phyloP scores from a whole-genome alignment of 2,888 invertebrate species.

The Drosophila planitibia region DNA sequence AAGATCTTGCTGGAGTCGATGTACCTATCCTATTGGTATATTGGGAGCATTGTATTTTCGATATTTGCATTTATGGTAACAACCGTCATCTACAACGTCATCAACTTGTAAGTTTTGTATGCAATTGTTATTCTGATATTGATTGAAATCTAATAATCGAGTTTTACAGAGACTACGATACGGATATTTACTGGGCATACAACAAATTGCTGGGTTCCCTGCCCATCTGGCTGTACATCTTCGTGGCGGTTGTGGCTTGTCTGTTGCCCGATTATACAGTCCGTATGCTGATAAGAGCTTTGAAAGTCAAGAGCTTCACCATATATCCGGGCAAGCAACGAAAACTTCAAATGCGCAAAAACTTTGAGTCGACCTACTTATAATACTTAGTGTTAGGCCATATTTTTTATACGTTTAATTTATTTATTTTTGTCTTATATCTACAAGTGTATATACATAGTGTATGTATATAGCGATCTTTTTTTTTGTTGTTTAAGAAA shows the following conservation, averaged over 20 bases:
- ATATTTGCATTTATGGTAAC: slow-evolving; percentile 87
- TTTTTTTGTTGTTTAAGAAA: slow-evolving; percentile 36
- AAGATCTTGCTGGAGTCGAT: slow-evolving; percentile 88
- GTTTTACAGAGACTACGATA: slow-evolving; percentile 85
- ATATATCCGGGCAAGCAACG: slow-evolving; percentile 82
- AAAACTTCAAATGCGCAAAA: slow-evolving; percentile 64
- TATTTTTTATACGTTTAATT: slow-evolving; percentile 56
- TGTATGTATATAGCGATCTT: slow-evolving; percentile 53
- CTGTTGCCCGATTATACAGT: slow-evolving; percentile 87
- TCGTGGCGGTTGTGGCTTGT: slow-evolving; percentile 86
- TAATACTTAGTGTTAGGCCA: slow-evolving; percentile 45
- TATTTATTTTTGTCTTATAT: slow-evolving; percentile 64
- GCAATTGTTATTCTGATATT: neutral
- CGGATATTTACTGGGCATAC: slow-evolving; percentile 88
- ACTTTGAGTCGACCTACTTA: slow-evolving; percentile 77
- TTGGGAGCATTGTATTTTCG: slow-evolving; percentile 86
- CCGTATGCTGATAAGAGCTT: slow-evolving; percentile 71
- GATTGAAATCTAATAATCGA: neutral
- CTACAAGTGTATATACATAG: neutral
- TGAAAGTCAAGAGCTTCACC: slow-evolving; percentile 77
- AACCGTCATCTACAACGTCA: slow-evolving; percentile 87
- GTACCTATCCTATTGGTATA: slow-evolving; percentile 87
- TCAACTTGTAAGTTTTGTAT: slow-evolving; percentile 87
- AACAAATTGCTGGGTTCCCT: slow-evolving; percentile 87
- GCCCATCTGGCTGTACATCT: slow-evolving; percentile 88